A percentile compares a stretch with the other conserved stretches of the same genome.
Evolutionary conservation across 2,113 vertebrate species (phyloP).

Genomic region (Grammomys dolichurus): DNA sequence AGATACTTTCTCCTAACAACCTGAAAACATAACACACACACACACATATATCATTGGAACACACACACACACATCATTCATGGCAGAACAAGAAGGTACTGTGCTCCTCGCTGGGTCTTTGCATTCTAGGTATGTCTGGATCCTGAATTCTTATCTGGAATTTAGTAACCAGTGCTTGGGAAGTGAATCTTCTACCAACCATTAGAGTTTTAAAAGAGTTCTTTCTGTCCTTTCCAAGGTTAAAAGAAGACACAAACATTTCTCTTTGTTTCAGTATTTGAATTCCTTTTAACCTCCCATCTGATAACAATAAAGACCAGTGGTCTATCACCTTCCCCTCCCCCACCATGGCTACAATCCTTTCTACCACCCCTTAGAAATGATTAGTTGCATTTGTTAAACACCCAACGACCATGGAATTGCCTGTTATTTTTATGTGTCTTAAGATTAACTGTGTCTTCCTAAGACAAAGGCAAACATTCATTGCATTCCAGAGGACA

Average conservation of each 20-base stretch:
- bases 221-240: slow-evolving; percentile 77
- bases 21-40: neutral
- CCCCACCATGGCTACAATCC: slow-evolving; percentile 62
- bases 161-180: slow-evolving; percentile 20
- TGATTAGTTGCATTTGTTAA: slow-evolving; percentile 80
- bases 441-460: slow-evolving; percentile 75
- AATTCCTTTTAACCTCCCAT: slow-evolving; percentile 81
- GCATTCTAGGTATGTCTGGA: neutral
- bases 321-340: slow-evolving; percentile 73
- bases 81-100: neutral
- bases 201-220: slow-evolving; percentile 79
- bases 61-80: neutral
- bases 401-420: slow-evolving; percentile 59
- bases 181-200: slow-evolving; percentile 76
- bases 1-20: neutral
- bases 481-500: slow-evolving; percentile 68
- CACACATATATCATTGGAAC: neutral
- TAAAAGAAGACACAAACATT: slow-evolving; percentile 67
- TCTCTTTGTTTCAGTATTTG: slow-evolving; percentile 73
- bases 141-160: neutral
- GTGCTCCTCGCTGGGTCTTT: neutral
- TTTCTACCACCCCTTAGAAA: slow-evolving; percentile 64
- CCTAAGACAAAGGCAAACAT: slow-evolving; percentile 69
- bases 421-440: slow-evolving; percentile 73
- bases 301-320: slow-evolving; percentile 75